These are phyloP conservation scores for Phyllotis vaccarum DNA, from an alignment of 2,797 vertebrate genomes.

Conservation along the genomic window DNA sequence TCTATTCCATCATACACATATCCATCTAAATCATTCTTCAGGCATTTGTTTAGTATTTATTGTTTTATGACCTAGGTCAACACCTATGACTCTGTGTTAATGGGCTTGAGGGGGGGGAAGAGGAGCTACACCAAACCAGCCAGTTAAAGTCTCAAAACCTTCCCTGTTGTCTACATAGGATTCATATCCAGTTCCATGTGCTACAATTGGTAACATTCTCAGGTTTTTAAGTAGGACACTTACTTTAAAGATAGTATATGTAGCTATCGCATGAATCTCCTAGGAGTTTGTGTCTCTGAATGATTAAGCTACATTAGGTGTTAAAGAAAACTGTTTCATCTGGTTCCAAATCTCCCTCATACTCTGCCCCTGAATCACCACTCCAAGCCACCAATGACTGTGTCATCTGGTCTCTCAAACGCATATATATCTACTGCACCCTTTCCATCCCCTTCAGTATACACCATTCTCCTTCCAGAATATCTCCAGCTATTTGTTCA, in stretches of 20 bases:
- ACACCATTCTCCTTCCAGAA: background rate
- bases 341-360: background rate
- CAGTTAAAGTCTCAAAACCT: conserved; percentile 22
- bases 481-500: background rate
- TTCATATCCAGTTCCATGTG: background rate
- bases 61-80: background rate
- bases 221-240: background rate
- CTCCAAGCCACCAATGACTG: accelerated
- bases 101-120: background rate
- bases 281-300: background rate
- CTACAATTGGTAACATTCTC: background rate
- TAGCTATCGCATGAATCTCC: background rate
- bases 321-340: background rate
- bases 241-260: conserved; percentile 5
- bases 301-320: too few species aligned
- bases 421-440: background rate
- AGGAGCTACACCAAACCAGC: background rate
- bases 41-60: background rate
- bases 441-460: background rate
- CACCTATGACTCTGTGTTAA: background rate
- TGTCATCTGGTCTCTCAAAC: background rate
- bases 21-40: background rate
- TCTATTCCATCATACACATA: background rate
- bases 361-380: too few species aligned
- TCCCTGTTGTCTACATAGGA: background rate